phyloP scores from a whole-genome alignment of 2,888 invertebrate genomes.

The Gymnocheta viridis region DNA sequence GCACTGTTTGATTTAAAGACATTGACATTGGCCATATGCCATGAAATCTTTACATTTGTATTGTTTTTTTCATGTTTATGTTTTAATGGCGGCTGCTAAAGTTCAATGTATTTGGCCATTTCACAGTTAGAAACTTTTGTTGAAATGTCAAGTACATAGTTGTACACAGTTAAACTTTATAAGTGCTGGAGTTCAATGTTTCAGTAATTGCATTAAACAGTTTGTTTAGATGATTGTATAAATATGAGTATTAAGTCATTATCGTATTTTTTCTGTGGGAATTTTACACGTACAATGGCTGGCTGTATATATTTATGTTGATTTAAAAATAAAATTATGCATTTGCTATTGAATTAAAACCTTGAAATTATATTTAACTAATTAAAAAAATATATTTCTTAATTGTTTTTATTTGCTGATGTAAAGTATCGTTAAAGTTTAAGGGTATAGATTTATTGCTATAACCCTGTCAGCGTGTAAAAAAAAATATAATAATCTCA shows the following conservation, averaged over 20 bases:
- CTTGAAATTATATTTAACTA: no score
- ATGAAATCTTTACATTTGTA: constrained; percentile 38
- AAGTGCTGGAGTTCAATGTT: constrained; percentile 31
- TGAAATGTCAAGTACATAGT: constrained; percentile 56
- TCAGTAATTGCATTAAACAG: neutral
- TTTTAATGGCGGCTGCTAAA: constrained; percentile 37
- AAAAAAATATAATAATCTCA: no score
- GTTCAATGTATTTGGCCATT: constrained; percentile 62
- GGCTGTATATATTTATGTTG: neutral
- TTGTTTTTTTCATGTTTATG: constrained; percentile 11
- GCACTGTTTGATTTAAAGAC: constrained; percentile 40
- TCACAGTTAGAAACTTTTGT: constrained; percentile 59
- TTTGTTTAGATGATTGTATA: neutral
- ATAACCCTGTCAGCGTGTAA: no score
- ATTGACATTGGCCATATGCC: constrained; percentile 64
- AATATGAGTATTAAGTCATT: neutral
- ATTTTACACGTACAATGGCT: neutral
- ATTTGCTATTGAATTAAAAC: neutral
- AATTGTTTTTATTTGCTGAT: no score
- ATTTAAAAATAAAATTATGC: neutral
- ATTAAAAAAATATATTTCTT: no score
- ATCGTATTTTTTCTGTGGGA: neutral
- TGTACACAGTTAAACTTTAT: constrained; percentile 24
- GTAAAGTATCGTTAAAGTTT: no score
- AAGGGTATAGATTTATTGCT: no score